Percentiles rank a stretch among this genome's conserved stretches.
Conservation (phyloP, 2,113 vertebrate genomes). For the Channa argus region DNA sequence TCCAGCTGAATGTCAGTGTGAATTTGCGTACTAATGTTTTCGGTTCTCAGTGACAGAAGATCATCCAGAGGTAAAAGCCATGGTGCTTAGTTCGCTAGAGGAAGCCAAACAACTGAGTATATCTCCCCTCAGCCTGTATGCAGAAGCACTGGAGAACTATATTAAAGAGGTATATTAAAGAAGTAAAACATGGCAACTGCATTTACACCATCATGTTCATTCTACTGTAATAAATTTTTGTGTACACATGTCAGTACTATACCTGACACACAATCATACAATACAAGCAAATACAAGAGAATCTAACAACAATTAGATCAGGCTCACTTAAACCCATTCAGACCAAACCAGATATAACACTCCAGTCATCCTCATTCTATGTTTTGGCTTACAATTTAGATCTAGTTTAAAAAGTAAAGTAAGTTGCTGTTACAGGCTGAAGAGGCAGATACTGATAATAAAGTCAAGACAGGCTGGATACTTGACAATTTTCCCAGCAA, state of each 20-base stretch:
- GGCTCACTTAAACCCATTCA: too few relatives aligned
- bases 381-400: too few relatives aligned
- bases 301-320: too few relatives aligned
- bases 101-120: conserved; percentile 60
- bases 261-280: too few relatives aligned
- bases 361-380: too few relatives aligned
- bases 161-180: conserved; percentile 82
- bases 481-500: conserved; percentile 89
- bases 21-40: conserved; percentile 7
- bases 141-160: conserved; percentile 78
- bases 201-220: background rate
- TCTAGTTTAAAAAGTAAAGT: too few relatives aligned
- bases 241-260: background rate
- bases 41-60: conserved; percentile 80
- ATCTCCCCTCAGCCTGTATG: conserved; percentile 67
- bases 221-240: background rate
- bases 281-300: too few relatives aligned
- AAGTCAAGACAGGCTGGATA: conserved; percentile 88
- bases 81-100: conserved; percentile 79
- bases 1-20: background rate
- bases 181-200: conserved; percentile 6
- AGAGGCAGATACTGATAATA: conserved; percentile 70
- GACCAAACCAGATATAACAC: too few relatives aligned
- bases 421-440: conserved; percentile 75
- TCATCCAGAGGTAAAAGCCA: conserved; percentile 86